Percentiles rank a stretch among this genome's conserved stretches.
phyloP scores from a whole-genome alignment of 2,888 invertebrate genomes.

The Pandemis heparana region DNA sequence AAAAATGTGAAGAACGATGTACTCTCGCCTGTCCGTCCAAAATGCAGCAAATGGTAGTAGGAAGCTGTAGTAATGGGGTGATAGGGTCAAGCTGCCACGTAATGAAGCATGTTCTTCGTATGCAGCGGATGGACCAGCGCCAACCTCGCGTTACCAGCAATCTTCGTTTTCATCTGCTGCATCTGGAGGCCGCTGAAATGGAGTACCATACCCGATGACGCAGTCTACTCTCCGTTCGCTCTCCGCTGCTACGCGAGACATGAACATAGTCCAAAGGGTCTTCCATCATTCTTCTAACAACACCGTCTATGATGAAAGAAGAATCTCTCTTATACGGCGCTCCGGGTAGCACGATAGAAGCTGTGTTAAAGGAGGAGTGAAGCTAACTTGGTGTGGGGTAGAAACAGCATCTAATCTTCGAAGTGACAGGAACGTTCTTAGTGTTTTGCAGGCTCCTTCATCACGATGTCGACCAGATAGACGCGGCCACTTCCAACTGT shows the following conservation, averaged over 20 bases:
- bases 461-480: background rate
- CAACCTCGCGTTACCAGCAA: background rate
- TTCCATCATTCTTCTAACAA: background rate
- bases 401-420: background rate
- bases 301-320: background rate
- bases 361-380: slow-evolving; percentile 3
- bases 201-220: slow-evolving; percentile 23
- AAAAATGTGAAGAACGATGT: background rate
- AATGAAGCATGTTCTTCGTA: background rate
- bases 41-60: background rate
- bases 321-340: background rate
- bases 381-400: background rate
- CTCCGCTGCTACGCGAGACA: background rate
- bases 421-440: background rate
- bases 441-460: background rate
- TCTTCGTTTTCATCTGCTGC: slow-evolving; percentile 3
- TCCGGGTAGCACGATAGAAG: background rate
- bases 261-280: background rate
- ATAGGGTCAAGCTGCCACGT: background rate
- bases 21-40: background rate
- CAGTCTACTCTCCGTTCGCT: background rate
- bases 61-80: slow-evolving; percentile 12
- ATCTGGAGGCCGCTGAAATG: slow-evolving; percentile 9
- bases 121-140: background rate
- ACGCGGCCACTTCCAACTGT: background rate